A percentile compares a stretch with the other conserved stretches of the same genome.
phyloP scores from a whole-genome alignment of 2,888 invertebrate species.

The Liopterus haemorrhoidalis region DNA sequence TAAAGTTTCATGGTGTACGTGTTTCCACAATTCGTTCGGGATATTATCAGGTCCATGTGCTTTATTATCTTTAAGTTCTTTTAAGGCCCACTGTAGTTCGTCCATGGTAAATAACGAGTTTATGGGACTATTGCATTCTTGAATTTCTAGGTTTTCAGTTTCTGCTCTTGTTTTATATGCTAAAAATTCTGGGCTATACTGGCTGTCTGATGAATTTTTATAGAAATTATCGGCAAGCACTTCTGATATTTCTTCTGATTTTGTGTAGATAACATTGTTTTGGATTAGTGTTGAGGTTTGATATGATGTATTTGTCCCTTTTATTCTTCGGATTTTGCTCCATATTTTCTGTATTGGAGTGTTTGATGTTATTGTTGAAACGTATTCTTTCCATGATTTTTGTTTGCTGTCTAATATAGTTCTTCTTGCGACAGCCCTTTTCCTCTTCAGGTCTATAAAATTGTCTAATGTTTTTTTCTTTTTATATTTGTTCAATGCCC shows the following conservation, averaged over 20 bases:
- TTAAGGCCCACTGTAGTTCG: not conserved
- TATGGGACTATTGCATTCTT: not conserved
- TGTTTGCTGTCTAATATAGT: not conserved
- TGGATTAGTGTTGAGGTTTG: not conserved
- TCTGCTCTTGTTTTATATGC: not conserved
- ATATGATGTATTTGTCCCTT: not conserved
- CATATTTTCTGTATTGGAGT: not conserved
- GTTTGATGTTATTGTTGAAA: not conserved
- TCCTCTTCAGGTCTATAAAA: not conserved
- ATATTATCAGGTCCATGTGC: not conserved
- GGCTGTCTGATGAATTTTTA: not conserved
- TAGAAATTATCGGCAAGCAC: not conserved
- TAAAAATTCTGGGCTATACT: not conserved
- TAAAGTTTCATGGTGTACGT: not conserved
- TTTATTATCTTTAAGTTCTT: not conserved
- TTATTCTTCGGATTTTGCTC: constrained; percentile 1
- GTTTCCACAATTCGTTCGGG: not conserved
- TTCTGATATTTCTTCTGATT: not conserved
- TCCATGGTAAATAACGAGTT: not conserved
- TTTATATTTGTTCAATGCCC: not conserved
- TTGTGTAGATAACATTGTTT: not conserved
- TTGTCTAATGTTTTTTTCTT: not conserved
- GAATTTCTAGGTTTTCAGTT: not conserved
- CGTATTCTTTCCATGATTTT: not conserved
- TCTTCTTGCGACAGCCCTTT: not conserved